Percentiles rank a stretch among this genome's conserved stretches.
These are phyloP conservation scores for Petromus typicus DNA, from an alignment of 2,113 vertebrate genomes.

Conservation along the genomic window DNA sequence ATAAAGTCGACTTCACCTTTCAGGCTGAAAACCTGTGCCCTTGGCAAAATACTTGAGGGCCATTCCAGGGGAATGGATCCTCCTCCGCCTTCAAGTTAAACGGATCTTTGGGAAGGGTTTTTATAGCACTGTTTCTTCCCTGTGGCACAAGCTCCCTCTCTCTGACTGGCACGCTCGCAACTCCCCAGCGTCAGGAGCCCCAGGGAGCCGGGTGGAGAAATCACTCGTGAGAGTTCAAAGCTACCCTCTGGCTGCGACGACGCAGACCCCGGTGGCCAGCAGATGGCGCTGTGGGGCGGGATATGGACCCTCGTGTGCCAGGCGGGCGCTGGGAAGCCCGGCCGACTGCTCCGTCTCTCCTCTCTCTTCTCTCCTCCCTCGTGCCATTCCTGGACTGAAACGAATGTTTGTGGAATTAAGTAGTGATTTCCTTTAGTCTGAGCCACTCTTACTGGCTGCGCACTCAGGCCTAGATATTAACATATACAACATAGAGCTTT, in stretches of 20 bases:
- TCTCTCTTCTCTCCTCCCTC: too few relatives aligned
- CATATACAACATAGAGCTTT: conserved; percentile 77
- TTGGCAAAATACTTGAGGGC: background rate
- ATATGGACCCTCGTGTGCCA: conserved; percentile 69
- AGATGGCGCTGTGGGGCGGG: conserved; percentile 89
- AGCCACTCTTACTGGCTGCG: conserved; percentile 82
- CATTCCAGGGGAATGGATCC: conserved; percentile 6
- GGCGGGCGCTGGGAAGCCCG: background rate
- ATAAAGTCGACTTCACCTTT: conserved; percentile 34
- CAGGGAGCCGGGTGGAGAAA: background rate
- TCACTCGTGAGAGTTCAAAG: rapidly evolving
- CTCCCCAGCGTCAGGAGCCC: background rate
- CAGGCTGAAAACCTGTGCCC: conserved; percentile 17
- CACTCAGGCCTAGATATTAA: conserved; percentile 84
- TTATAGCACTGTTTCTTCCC: background rate
- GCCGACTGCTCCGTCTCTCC: conserved; percentile 82
- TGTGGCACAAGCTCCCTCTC: background rate
- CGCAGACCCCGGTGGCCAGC: conserved; percentile 70
- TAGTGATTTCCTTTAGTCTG: conserved; percentile 93
- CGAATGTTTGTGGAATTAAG: conserved; percentile 96
- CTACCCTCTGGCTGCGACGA: rapidly evolving
- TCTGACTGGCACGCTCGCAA: rapidly evolving
- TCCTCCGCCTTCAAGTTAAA: conserved; percentile 36
- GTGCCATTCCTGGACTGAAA: conserved; percentile 88
- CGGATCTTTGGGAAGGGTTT: conserved; percentile 23